phyloP scores from a whole-genome alignment of 2,113 vertebrate genomes.

The Trogon melanurus region DNA sequence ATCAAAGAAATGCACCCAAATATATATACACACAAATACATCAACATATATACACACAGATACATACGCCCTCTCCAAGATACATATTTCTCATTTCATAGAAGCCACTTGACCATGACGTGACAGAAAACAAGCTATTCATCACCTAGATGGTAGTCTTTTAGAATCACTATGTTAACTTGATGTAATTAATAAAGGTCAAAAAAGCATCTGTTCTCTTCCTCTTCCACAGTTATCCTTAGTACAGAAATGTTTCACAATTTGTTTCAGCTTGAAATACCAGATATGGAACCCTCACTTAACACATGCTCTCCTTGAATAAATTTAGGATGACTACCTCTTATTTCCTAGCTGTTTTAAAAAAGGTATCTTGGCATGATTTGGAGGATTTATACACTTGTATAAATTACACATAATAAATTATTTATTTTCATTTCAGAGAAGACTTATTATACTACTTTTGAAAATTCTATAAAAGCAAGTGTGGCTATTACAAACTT shows the following conservation, averaged over 20 bases:
- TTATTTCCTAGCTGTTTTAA: background rate
- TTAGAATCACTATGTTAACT: background rate
- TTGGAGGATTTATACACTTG: background rate
- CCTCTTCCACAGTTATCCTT: constrained; percentile 26
- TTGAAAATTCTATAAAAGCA: background rate
- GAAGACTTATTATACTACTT: background rate
- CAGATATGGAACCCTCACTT: background rate
- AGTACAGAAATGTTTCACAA: background rate
- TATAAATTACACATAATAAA: background rate
- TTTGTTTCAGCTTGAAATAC: background rate
- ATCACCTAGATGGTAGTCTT: background rate
- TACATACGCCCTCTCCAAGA: background rate
- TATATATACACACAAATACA: background rate
- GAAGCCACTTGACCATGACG: background rate
- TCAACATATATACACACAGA: background rate
- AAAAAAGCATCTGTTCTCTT: constrained; percentile 20
- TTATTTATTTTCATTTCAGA: background rate
- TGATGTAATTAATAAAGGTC: background rate
- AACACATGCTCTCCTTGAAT: background rate
- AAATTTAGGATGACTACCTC: background rate
- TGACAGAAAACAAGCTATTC: background rate
- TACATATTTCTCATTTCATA: background rate
- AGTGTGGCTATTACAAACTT: background rate
- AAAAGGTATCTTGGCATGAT: background rate
- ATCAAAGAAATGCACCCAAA: background rate